These are phyloP conservation scores for Pygoscelis antarcticus DNA, from an alignment of 2,113 vertebrate species.

Conservation along the genomic window DNA sequence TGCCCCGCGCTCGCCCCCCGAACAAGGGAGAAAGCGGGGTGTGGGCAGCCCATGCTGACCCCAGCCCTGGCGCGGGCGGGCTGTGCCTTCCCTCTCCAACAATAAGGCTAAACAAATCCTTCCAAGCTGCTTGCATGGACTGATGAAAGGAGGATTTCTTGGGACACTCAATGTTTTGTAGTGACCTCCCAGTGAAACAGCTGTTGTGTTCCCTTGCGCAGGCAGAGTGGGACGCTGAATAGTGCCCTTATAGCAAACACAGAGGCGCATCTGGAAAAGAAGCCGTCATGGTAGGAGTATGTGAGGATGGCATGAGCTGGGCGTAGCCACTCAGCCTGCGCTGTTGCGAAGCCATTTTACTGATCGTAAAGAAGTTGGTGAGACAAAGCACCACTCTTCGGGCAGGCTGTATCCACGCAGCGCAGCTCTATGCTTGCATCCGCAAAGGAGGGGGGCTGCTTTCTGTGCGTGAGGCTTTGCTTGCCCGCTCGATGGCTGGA, in stretches of 20 bases:
- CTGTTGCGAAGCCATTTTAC: background rate
- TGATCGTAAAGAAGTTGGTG: background rate
- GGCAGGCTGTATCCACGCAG: background rate
- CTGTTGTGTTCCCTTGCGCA: conserved; percentile 72
- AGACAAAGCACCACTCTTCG: background rate
- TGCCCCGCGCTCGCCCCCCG: background rate
- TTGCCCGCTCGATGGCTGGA: background rate
- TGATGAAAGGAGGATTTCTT: conserved; percentile 75
- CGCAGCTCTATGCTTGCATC: background rate
- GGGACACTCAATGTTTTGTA: conserved; percentile 71
- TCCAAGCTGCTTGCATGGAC: conserved; percentile 59
- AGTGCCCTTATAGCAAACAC: conserved; percentile 62
- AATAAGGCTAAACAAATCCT: conserved; percentile 69
- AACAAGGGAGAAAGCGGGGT: conserved; percentile 43
- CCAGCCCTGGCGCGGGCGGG: conserved; percentile 28
- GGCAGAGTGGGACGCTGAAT: conserved; percentile 74
- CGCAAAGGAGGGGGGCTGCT: background rate
- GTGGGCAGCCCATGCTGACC: conserved; percentile 34
- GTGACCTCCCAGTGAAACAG: conserved; percentile 70
- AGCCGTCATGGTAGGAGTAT: conserved; percentile 60
- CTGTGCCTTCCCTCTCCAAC: conserved; percentile 61
- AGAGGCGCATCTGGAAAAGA: conserved; percentile 66
- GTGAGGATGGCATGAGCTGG: conserved; percentile 53
- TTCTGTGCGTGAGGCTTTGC: background rate
- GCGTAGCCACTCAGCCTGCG: conserved; percentile 11